Percentiles rank a stretch among this genome's conserved stretches.
Conservation (phyloP, 1,140 invertebrate species). For the Saxidomus purpurata region DNA sequence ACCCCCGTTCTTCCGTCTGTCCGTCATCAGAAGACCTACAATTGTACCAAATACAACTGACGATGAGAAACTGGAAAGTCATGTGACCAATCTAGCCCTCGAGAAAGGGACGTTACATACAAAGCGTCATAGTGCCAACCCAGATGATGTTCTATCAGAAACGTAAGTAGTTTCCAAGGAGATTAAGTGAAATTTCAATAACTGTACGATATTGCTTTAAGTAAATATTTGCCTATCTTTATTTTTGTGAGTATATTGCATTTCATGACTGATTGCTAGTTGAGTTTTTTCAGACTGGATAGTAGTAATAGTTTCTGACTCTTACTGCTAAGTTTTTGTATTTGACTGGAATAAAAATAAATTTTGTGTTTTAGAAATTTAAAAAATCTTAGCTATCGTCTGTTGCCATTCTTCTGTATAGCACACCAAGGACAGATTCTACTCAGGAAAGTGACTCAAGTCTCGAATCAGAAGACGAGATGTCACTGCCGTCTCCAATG, state of each 20-base stretch:
- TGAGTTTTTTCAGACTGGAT: too few species aligned
- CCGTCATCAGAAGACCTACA: conserved; percentile 87
- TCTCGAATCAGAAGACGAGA: conserved; percentile 76
- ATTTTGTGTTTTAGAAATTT: too few species aligned
- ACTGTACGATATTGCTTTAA: too few species aligned
- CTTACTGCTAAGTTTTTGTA: too few species aligned
- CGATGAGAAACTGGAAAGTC: conserved; percentile 81
- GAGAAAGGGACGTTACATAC: conserved; percentile 96
- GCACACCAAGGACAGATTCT: conserved; percentile 72
- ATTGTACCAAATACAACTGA: conserved; percentile 77
- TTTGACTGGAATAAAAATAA: too few species aligned
- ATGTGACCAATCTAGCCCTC: conserved; percentile 83
- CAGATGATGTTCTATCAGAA: conserved; percentile 86
- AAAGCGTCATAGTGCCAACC: conserved; percentile 97
- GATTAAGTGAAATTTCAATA: too few species aligned
- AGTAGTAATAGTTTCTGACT: too few species aligned
- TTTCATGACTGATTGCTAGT: too few species aligned
- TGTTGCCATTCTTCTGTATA: conserved; percentile 41
- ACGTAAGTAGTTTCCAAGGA: conserved; percentile 72
- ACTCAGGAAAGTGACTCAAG: conserved; percentile 75
- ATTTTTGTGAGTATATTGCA: too few species aligned
- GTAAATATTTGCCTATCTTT: too few species aligned
- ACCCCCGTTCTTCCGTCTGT: conserved; percentile 98
- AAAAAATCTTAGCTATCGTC: too few species aligned
- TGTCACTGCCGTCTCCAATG: conserved; percentile 64